Percentiles rank a stretch among this genome's conserved stretches.
Conservation (phyloP, 1,140 invertebrate species). For the Drosophila mayri region DNA sequence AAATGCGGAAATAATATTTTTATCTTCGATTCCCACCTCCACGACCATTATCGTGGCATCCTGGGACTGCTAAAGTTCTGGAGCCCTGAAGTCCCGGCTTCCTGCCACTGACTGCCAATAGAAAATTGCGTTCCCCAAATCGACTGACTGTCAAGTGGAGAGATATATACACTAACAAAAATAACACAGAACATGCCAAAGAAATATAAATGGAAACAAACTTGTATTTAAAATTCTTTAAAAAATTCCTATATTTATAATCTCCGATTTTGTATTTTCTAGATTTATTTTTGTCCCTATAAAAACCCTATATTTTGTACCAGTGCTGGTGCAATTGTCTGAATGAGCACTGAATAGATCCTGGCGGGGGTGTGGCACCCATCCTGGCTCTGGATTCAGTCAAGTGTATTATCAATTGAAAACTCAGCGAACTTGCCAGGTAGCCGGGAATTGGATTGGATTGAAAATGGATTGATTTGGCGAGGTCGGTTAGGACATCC, state of each 20-base stretch:
- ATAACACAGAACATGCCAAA: too few relatives aligned
- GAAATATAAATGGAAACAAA: neutral
- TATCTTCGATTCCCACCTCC: slow-evolving; percentile 21
- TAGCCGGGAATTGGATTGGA: slow-evolving; percentile 47
- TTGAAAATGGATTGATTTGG: slow-evolving; percentile 59
- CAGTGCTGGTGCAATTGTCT: slow-evolving; percentile 65
- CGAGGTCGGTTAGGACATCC: slow-evolving; percentile 23
- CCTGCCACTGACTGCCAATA: slow-evolving; percentile 69
- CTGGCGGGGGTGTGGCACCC: slow-evolving; percentile 18
- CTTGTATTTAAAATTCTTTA: neutral
- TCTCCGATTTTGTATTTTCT: neutral
- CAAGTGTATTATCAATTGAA: slow-evolving; percentile 81
- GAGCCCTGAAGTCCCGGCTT: slow-evolving; percentile 10
- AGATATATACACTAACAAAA: slow-evolving; percentile 15
- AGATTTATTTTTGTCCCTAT: neutral
- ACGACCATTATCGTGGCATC: slow-evolving; percentile 21
- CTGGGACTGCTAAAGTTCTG: slow-evolving; percentile 1
- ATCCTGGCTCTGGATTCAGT: slow-evolving; percentile 45
- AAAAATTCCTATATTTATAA: too few relatives aligned
- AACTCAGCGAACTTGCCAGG: slow-evolving; percentile 71
- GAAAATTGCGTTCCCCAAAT: slow-evolving; percentile 64
- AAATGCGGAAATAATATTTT: slow-evolving; percentile 50
- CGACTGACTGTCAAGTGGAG: slow-evolving; percentile 37
- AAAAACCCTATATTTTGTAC: neutral
- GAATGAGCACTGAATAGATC: slow-evolving; percentile 60